phyloP scores from a whole-genome alignment of 2,113 vertebrate species.

The Saguinus midas region DNA sequence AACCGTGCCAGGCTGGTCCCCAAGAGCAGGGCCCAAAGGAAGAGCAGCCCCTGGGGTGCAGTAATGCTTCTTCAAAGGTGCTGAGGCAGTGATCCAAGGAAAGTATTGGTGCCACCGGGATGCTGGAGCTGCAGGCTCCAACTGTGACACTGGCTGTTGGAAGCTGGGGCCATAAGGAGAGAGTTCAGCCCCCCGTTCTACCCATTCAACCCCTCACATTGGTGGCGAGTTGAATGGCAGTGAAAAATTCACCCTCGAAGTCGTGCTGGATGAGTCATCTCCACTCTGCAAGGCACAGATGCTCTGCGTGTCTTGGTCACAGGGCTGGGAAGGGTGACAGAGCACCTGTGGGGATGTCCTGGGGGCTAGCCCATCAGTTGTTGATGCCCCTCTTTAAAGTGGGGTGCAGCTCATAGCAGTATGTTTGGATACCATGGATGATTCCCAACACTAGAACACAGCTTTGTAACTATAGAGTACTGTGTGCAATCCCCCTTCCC shows the following conservation, averaged over 20 bases:
- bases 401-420: not conserved
- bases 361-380: not conserved
- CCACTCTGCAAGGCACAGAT: not conserved
- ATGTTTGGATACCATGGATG: not conserved
- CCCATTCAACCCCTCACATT: not conserved
- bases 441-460: not conserved
- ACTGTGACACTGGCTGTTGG: not conserved
- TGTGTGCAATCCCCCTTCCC: not conserved
- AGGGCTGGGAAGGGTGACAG: not conserved
- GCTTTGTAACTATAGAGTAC: not conserved
- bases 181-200: not conserved
- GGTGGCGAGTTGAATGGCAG: not conserved
- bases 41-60: not conserved
- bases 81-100: not conserved
- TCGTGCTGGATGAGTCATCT: not conserved
- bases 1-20: not conserved
- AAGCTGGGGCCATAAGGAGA: not conserved
- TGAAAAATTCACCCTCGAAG: not conserved
- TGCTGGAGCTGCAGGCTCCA: not conserved
- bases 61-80: not conserved
- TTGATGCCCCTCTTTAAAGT: not conserved
- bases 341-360: not conserved
- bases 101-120: not conserved
- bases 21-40: not conserved
- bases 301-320: not conserved